Base-by-base conservation (phyloP, 2,113 vertebrate genomes). In the Paramormyrops kingsleyae region DNA sequence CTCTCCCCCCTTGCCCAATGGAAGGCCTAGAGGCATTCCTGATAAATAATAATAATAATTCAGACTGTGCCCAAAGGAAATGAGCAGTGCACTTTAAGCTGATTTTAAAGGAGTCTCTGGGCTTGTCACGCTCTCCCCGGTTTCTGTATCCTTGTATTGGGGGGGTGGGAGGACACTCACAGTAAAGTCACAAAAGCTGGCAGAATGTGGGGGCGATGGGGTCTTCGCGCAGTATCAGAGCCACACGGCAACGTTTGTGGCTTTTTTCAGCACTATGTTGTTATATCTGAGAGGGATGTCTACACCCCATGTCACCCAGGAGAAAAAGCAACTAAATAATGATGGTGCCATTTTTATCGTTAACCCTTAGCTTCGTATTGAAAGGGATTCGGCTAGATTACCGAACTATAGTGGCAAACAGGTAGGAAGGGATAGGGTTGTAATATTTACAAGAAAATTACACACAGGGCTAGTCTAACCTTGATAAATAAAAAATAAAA, bases 11-110 rank as follows among this genome's bases (percentile, higher is more conserved):
- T 90, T 91, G 89, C 93, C 90, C 93, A 91, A 87, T n/a, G 92
- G 89, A 77, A 59, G 92, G 3, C 91, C 91, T 90, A 87, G 24
- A 90, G 92, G 92, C 87, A 90, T 90, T 92, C 17, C 91, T 88
- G 90, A 94, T 93, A 88, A 9, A 93, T 80, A 70, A 70, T 31
- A 93, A 88, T 92, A 89, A 88, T 92, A 89, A 87, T 92, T 94
- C 90, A 88, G 88, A 85, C 92, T 46, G 50, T 90, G 88, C 90
- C 90, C 88, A 89, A 70, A 50, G 89, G 89, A 92, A 91, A 90
- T 89, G 88, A 89, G 92, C 92, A 92, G 50, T 35, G 90, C 86
- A 92, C 77, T 83, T 47, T 83, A 83, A 92, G 56, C 44, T 83
- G 70, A 7, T 39, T 89, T 83, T 66, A 83, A 52, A 89, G 7